Evolutionary conservation across 1,140 invertebrate species (phyloP), one percentile per base, ranked within the genome.

Genomic region (Chrysomallon squamiferum): DNA sequence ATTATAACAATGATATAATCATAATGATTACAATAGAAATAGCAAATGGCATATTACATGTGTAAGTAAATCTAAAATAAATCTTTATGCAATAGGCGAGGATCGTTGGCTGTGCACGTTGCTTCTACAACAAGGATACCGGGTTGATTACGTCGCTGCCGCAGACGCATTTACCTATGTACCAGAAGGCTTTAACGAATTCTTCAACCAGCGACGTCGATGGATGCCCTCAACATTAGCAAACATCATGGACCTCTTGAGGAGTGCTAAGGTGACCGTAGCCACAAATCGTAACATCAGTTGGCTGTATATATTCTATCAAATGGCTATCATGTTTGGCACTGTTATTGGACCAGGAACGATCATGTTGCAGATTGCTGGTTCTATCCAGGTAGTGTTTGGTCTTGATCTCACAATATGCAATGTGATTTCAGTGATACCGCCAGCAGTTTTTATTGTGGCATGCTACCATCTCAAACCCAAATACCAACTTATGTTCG

Each of bases 231-330:
- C 89, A 3, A 91, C 90, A 4, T 87, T 91, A 75, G 90, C 90
- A 35, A 91, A 91, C 75, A 89, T 91, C 35, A 82, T 90, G 67
- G 90, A 91, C 75, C 76, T 91, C 4, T 76, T 91, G 2, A 50
- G 65, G 7, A 43, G 41, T 2, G 32, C 59, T 11, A 32, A 15
- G n/a, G 29, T 73, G 49, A 98, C 96, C 0, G 95, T 98, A 30
- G 92, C 95, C 84, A 93, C 97, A 57, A 99, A 99, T 78, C 94
- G 97, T 75, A 98, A 97, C 78, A 98, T 99, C 76, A 98, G 96
- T 0, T 87, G 94, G 72, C 92, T 94, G 2, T 99, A 99, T 80
- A 97, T 99, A 74, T 90, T 91, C 66, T 99, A 99, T 82, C 95
- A 96, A 87, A 86, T 69, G 83, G 87, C 79, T 74, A 92, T 95